Conservation (phyloP, 2,113 vertebrate genomes). For the Heterochromis multidens region DNA sequence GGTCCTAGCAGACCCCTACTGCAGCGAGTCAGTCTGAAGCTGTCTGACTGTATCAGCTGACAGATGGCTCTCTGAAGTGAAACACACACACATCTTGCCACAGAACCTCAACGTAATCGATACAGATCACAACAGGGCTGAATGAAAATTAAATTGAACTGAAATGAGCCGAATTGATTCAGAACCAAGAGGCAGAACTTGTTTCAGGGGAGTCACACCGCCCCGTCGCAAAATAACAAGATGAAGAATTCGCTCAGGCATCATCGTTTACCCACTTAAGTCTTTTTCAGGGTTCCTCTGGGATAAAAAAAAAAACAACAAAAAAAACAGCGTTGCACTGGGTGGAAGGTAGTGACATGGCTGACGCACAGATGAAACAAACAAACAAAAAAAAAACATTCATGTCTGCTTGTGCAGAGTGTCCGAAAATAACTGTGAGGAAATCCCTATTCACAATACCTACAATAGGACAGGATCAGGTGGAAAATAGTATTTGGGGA, state of each 20-base stretch:
- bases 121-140: slow-evolving; percentile 20
- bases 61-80: slow-evolving; percentile 77
- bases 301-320: neutral
- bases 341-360: neutral
- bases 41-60: slow-evolving; percentile 68
- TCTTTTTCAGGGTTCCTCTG: slow-evolving; percentile 6
- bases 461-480: neutral
- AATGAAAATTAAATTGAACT: slow-evolving; percentile 51
- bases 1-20: slow-evolving; percentile 44
- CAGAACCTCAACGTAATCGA: slow-evolving; percentile 46
- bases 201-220: neutral
- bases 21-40: slow-evolving; percentile 73
- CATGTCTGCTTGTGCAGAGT: neutral
- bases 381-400: neutral
- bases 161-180: slow-evolving; percentile 44
- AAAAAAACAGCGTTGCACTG: neutral
- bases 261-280: slow-evolving; percentile 3
- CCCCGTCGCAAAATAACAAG: neutral
- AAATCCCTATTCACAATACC: neutral
- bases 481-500: neutral
- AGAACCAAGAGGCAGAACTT: slow-evolving; percentile 1
- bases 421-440: neutral
- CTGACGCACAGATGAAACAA: neutral
- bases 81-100: slow-evolving; percentile 56
- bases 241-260: slow-evolving; percentile 18